Percentiles rank a stretch among this genome's conserved stretches.
Evolutionary conservation across 2,113 vertebrate species (phyloP).

Genomic region (Antechinus flavipes): DNA sequence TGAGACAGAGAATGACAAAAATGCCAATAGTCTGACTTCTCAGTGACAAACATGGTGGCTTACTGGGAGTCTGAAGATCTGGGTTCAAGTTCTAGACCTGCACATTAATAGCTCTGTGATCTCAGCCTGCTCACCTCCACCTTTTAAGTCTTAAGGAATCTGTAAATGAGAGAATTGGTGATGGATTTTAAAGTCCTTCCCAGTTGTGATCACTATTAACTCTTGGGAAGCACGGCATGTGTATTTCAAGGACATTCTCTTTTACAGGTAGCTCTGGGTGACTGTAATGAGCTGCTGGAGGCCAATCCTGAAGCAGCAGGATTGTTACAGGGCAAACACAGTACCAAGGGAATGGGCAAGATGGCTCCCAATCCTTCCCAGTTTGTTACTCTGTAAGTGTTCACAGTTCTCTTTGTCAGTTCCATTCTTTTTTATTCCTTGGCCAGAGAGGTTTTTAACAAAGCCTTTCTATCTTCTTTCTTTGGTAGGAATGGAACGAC

Average conservation of each 20-base stretch:
- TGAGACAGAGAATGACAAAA: constrained; percentile 21
- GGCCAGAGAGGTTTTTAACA: constrained; percentile 12
- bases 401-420: not conserved
- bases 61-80: not conserved
- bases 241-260: constrained; percentile 3
- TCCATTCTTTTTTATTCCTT: constrained; percentile 3
- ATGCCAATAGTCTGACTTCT: not conserved
- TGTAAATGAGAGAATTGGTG: not conserved
- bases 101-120: not conserved
- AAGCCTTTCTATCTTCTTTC: not conserved
- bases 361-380: constrained; percentile 86
- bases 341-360: constrained; percentile 93
- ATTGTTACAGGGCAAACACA: constrained; percentile 89
- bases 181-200: not conserved
- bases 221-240: not conserved
- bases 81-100: not conserved
- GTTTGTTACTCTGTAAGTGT: constrained; percentile 86
- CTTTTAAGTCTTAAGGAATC: not conserved
- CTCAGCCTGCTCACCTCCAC: not conserved
- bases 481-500: constrained; percentile 84
- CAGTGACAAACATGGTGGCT: not conserved
- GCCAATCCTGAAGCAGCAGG: constrained; percentile 88
- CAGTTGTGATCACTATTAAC: not conserved
- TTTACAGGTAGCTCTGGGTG: constrained; percentile 91
- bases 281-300: constrained; percentile 88